phyloP scores from a whole-genome alignment of 1,140 invertebrate species.

The Macrotrachela quadricornifera region DNA sequence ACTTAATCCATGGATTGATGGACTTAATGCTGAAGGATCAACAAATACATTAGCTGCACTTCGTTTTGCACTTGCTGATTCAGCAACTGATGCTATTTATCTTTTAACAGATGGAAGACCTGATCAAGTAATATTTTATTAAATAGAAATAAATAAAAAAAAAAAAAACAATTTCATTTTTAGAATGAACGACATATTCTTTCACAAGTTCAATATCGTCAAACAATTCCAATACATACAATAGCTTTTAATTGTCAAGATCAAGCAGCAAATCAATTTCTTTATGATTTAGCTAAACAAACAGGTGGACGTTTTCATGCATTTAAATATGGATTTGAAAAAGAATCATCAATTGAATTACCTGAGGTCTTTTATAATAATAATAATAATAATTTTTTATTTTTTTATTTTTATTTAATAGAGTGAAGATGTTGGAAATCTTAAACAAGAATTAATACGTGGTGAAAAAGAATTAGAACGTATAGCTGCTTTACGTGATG shows the following conservation, averaged over 20 bases:
- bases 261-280: constrained; percentile 27
- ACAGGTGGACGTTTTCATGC: constrained; percentile 25
- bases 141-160: too few species aligned
- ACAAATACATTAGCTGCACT: constrained; percentile 27
- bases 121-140: constrained; percentile 19
- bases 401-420: too few species aligned
- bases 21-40: constrained; percentile 23
- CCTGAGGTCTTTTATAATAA: too few species aligned
- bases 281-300: constrained; percentile 22
- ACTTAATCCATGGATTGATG: constrained; percentile 26
- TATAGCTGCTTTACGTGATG: too few species aligned
- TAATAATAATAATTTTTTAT: too few species aligned
- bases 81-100: constrained; percentile 25
- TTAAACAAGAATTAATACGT: too few species aligned
- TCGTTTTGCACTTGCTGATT: constrained; percentile 22
- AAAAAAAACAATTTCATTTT: too few species aligned
- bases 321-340: too few species aligned
- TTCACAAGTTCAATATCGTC: constrained; percentile 25
- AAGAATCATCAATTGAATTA: too few species aligned
- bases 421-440: too few species aligned
- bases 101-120: constrained; percentile 29
- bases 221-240: constrained; percentile 22
- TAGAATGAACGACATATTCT: constrained; percentile 18
- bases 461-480: too few species aligned
- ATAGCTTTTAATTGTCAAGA: constrained; percentile 32